These are phyloP conservation scores for Montipora cactus DNA, from an alignment of 64 coral and sea anemone genomes.

Conservation along the genomic window DNA sequence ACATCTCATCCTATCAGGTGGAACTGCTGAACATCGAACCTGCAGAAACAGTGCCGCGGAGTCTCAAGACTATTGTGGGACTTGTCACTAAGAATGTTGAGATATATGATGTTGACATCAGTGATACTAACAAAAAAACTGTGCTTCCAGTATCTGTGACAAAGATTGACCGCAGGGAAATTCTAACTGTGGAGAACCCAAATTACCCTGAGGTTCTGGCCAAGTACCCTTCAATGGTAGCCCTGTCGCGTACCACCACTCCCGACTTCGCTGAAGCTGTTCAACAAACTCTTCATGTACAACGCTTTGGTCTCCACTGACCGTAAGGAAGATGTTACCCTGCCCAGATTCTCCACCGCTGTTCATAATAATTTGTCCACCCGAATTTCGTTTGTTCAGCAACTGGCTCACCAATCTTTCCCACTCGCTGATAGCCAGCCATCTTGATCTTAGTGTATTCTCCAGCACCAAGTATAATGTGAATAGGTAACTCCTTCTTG, in stretches of 20 bases:
- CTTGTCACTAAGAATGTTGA: neutral
- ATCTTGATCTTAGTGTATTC: no score
- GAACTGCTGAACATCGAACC: conserved; percentile 17
- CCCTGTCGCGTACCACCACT: neutral
- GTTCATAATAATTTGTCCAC: no score
- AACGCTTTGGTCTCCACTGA: no score
- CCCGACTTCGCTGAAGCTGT: no score
- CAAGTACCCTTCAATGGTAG: neutral
- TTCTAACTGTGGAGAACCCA: conserved; percentile 35
- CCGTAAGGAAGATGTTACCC: no score
- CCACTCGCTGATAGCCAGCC: no score
- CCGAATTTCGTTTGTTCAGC: no score
- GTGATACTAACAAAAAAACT: neutral
- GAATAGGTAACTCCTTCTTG: no score
- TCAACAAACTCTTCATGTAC: no score
- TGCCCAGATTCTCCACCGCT: no score
- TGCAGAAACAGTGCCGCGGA: neutral
- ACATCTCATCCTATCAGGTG: conserved; percentile 17
- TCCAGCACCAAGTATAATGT: no score
- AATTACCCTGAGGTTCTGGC: conserved; percentile 26
- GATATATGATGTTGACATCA: conserved; percentile 39
- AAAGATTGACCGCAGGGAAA: conserved; percentile 20
- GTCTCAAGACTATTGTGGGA: conserved; percentile 33
- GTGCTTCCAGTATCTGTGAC: conserved; percentile 18
- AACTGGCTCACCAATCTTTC: no score